Conservation (phyloP, 2,888 invertebrate genomes). For the Cephalotes varians region DNA sequence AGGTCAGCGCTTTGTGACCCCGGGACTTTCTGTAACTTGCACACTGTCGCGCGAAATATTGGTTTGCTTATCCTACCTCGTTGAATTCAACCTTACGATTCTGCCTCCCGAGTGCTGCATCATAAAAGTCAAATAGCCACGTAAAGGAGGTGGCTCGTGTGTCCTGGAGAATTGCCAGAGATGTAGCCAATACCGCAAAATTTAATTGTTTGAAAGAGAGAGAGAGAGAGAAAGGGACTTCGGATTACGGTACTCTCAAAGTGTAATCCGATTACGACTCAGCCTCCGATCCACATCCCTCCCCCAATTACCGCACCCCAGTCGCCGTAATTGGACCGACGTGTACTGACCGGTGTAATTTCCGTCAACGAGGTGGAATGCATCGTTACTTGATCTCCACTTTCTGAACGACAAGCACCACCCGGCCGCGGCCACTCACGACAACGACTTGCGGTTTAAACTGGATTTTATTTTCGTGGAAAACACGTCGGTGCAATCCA, state of each 20-base stretch:
- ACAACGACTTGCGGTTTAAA: slow-evolving; percentile 31
- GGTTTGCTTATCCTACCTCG: slow-evolving; percentile 48
- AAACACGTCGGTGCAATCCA: slow-evolving; percentile 6
- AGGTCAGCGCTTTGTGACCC: slow-evolving; percentile 37
- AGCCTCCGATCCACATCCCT: slow-evolving; percentile 38
- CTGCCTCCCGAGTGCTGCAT: slow-evolving; percentile 24
- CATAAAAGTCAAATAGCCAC: slow-evolving; percentile 53
- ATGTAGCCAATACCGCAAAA: slow-evolving; percentile 65
- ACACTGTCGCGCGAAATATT: slow-evolving; percentile 41
- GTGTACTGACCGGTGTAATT: slow-evolving; percentile 67
- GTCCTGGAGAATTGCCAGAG: slow-evolving; percentile 66
- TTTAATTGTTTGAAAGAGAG: slow-evolving; percentile 68
- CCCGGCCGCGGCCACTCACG: neutral
- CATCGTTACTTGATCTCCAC: slow-evolving; percentile 51
- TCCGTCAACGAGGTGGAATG: slow-evolving; percentile 60
- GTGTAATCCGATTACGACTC: slow-evolving; percentile 73
- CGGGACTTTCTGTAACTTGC: slow-evolving; percentile 11
- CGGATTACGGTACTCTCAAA: slow-evolving; percentile 66
- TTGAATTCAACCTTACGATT: slow-evolving; percentile 30
- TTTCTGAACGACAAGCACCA: slow-evolving; percentile 30
- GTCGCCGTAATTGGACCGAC: slow-evolving; percentile 65
- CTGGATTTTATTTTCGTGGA: slow-evolving; percentile 33
- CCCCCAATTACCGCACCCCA: slow-evolving; percentile 65
- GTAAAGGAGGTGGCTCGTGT: slow-evolving; percentile 46
- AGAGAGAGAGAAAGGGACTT: slow-evolving; percentile 35